Percentiles rank a stretch among this genome's conserved stretches.
Evolutionary conservation across 92 coral and sea anemone genomes (phyloP).

Genomic region (Porites evermanni): DNA sequence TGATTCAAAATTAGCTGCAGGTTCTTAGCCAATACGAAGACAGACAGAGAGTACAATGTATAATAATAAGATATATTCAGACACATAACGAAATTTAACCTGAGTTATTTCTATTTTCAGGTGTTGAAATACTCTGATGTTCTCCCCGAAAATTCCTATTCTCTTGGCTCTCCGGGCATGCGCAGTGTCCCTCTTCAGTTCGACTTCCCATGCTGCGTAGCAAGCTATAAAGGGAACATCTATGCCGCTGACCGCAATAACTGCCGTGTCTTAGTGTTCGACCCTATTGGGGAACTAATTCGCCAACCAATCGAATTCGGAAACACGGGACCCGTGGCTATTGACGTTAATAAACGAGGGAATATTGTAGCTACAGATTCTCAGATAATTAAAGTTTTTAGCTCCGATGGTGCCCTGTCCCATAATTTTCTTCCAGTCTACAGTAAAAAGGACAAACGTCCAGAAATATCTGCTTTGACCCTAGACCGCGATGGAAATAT

Average conservation of each 20-base stretch:
- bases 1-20: too few relatives aligned
- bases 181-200: slow-evolving; percentile 80
- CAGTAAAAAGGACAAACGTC: slow-evolving; percentile 78
- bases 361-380: slow-evolving; percentile 85
- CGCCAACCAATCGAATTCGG: slow-evolving; percentile 85
- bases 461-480: slow-evolving; percentile 85
- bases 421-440: slow-evolving; percentile 89
- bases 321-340: slow-evolving; percentile 73
- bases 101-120: slow-evolving; percentile 29
- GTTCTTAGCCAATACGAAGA: too few relatives aligned
- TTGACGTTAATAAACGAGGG: slow-evolving; percentile 80
- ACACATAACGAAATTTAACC: not conserved
- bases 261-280: slow-evolving; percentile 76
- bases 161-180: slow-evolving; percentile 82
- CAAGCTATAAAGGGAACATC: slow-evolving; percentile 66
- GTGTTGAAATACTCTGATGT: slow-evolving; percentile 68
- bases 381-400: slow-evolving; percentile 86
- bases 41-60: too few relatives aligned
- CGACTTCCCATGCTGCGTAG: slow-evolving; percentile 79
- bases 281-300: slow-evolving; percentile 64
- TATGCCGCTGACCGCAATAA: slow-evolving; percentile 84
- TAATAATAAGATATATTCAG: not conserved
- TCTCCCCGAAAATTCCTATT: slow-evolving; percentile 70
- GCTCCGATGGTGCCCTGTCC: slow-evolving; percentile 82
- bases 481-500: slow-evolving; percentile 79